Evolutionary conservation across 1,140 invertebrate species (phyloP), one percentile per base, ranked within the genome.

Genomic region (Bradynema listronoti): DNA sequence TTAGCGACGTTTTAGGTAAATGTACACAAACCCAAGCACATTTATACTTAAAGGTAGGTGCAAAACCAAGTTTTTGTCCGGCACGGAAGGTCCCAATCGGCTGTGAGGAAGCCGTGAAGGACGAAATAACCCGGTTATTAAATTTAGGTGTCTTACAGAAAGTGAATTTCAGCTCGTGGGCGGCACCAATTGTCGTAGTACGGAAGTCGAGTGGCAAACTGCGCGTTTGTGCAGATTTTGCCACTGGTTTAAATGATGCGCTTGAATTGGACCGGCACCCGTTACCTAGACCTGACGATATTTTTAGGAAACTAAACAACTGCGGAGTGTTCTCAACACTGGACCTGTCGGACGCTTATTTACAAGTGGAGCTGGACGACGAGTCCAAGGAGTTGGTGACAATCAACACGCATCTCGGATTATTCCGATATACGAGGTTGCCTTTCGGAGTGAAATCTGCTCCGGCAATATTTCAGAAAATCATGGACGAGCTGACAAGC

Each of bases 391-490:
- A 67, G 33, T 22, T 41, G 11, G 24, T 52, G 6, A 43, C 43
- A 9, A 62, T 71, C 16, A 65, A 51, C 51, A 73, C 71, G 11
- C 69, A 67, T 16, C 11, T 2, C 5, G 69, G 71, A 2, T 39
- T 66, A 27, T 71, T 46, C 39, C 47, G 43, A 16, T 73, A 67
- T 43, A 24, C 61, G 29, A 25, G 78, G 39, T 49, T 83, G 7
- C 76, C 72, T 4, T 84, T 82, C 74, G 82, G 80, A 9, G 75
- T 84, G 4, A 77, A 78, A 56, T 77, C 75, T 16, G 80, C 81
- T 0, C 80, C 82, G 19, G 65, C 74, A n/a, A 78, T 81, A 56
- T 84, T 84, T 61, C 80, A 84, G 64, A 36, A 76, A 57, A 70
- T 79, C 16, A 81, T 84, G 22, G 79, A 81, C 36, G 59, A 75